phyloP scores from a whole-genome alignment of 2,888 invertebrate species.

The Sericinus montela region DNA sequence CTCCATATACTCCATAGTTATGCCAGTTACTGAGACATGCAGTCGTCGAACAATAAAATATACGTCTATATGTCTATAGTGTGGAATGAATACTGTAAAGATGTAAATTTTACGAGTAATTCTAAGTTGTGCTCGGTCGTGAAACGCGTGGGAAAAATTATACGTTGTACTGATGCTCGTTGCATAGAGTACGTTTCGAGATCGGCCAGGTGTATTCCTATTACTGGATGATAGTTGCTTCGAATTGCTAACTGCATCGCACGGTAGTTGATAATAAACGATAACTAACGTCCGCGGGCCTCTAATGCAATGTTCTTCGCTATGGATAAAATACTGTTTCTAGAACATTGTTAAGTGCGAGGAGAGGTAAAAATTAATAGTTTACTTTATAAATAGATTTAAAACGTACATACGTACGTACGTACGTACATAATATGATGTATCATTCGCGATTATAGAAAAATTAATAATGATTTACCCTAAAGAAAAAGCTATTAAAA shows the following conservation, averaged over 20 bases:
- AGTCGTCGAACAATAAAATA: too few relatives aligned
- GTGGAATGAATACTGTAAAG: too few relatives aligned
- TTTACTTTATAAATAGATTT: background rate
- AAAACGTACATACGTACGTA: too few relatives aligned
- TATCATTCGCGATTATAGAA: too few relatives aligned
- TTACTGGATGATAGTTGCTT: conserved; percentile 1
- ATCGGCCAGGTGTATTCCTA: background rate
- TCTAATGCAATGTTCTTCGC: background rate
- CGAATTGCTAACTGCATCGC: background rate
- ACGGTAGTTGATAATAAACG: conserved; percentile 6
- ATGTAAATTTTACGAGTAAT: background rate
- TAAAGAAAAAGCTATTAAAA: too few relatives aligned
- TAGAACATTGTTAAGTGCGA: conserved; percentile 5
- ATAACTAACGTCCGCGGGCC: conserved; percentile 6
- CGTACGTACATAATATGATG: too few relatives aligned
- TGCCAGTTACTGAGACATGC: too few relatives aligned
- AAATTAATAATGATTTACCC: too few relatives aligned
- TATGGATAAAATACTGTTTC: background rate
- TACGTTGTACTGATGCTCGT: background rate
- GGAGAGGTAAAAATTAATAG: background rate
- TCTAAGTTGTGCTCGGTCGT: background rate
- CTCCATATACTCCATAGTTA: too few relatives aligned
- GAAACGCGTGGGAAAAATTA: background rate
- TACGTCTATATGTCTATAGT: too few relatives aligned
- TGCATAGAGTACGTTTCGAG: conserved; percentile 2